Evolutionary conservation across 2,113 vertebrate genomes (phyloP), one percentile per base, ranked within the genome.

Genomic region (Nycticryphes semicollaris): DNA sequence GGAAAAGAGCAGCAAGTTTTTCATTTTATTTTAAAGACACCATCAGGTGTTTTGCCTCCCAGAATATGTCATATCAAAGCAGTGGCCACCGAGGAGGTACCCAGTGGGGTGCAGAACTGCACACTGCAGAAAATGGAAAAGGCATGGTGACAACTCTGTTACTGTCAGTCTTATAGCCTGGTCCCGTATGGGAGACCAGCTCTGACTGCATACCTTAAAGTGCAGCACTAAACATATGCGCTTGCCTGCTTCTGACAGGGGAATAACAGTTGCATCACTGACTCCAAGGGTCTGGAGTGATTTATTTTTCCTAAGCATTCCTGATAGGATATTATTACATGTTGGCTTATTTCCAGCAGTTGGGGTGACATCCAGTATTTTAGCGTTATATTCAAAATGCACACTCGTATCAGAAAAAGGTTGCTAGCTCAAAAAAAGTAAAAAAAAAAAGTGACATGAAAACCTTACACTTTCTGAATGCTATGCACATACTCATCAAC

Each of bases 401-500:
- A 87, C 77, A 87, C 89, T 94, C n/a, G 3, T 89, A 94, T 35
- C 53, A 91, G 86, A 81, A 94, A 89, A 95, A 82, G 96, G 68
- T 93, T 90, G 84, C 57, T 92, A 89, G 69, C 62, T 87, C 4
- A 27, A 70, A 87, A 47, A 74, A 60, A 59, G 22, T 24, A 59
- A 57, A 66, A 39, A 50, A 50, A 87, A 67, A 89, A 79, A 88
- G 86, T 84, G 90, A 96, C 91, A 92, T 93, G 84, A 94, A 96
- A 97, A 96, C 89, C 89, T 88, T 97, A 77, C 92, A 87, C 73
- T 96, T 95, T 96, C 62, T 93, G 90, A 95, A 95, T 96, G 93
- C 95, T 57, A 92, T 87, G 96, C 93, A 94, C 95, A 97, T 96
- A 97, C 94, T 96, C 95, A 96, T 93, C 92, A 95, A 95, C 69